phyloP scores from a whole-genome alignment of 2,797 vertebrate genomes.

The Falco rusticolus region DNA sequence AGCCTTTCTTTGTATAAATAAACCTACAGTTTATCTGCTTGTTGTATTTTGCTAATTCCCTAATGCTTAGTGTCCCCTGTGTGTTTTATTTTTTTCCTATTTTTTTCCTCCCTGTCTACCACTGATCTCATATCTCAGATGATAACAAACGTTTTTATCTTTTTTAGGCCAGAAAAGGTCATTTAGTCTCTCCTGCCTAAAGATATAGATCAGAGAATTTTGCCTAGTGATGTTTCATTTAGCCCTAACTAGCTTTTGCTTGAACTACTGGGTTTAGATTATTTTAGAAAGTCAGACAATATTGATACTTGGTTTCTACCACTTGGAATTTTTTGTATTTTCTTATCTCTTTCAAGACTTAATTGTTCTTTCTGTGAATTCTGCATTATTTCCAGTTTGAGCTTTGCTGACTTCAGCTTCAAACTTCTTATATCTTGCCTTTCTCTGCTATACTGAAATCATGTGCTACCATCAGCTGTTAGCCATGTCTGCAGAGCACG shows the following conservation, averaged over 20 bases:
- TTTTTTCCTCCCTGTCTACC: not conserved
- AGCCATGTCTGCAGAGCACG: not conserved
- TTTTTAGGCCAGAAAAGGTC: not conserved
- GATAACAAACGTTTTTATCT: not conserved
- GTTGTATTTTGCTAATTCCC: not conserved
- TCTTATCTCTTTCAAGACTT: not conserved
- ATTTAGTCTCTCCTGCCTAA: not conserved
- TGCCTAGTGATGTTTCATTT: not conserved
- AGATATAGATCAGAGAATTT: not conserved
- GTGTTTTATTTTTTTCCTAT: not conserved
- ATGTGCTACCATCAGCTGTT: not conserved
- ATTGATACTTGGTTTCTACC: not conserved
- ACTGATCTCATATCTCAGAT: not conserved
- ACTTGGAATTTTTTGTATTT: not conserved
- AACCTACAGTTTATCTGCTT: not conserved
- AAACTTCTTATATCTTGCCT: not conserved
- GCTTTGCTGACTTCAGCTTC: not conserved
- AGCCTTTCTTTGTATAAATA: not conserved
- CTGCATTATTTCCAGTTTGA: not conserved
- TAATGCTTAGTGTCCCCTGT: accelerated
- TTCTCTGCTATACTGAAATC: not conserved
- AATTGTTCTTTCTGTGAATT: not conserved
- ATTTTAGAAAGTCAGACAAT: not conserved
- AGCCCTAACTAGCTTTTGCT: not conserved
- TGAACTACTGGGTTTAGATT: not conserved